These are phyloP conservation scores for Whitmania pigra DNA, from an alignment of 1,140 invertebrate species.

Conservation along the genomic window DNA sequence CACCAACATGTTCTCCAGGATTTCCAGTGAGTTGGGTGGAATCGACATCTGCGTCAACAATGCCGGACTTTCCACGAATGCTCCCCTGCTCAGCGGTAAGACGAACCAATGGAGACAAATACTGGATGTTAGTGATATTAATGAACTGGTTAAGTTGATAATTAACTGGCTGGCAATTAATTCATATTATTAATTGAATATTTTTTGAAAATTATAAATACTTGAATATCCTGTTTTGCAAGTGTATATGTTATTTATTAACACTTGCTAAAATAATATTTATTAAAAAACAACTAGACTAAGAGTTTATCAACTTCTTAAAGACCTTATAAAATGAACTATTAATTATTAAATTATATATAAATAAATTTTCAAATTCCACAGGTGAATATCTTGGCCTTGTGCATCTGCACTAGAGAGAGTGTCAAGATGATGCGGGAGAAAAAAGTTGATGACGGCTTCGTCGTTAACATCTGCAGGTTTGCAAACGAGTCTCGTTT, in stretches of 20 bases:
- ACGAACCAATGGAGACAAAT: slow-evolving; percentile 45
- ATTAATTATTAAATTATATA: not conserved
- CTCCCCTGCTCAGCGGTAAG: slow-evolving; percentile 38
- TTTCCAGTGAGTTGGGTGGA: slow-evolving; percentile 50
- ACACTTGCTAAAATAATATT: no score
- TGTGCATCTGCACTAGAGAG: slow-evolving; percentile 52
- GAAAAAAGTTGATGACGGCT: slow-evolving; percentile 49
- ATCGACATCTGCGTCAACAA: slow-evolving; percentile 62
- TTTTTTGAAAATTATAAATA: no score
- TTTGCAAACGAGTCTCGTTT: no score
- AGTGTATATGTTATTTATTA: no score
- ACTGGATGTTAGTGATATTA: slow-evolving; percentile 46
- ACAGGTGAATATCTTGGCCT: slow-evolving; percentile 51
- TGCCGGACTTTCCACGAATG: slow-evolving; percentile 49
- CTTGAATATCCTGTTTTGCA: no score
- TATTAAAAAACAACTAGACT: no score
- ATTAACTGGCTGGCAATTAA: no score
- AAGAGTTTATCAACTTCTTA: not conserved
- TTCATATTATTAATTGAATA: no score
- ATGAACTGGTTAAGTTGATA: no score
- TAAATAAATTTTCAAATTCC: not conserved
- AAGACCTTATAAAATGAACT: not conserved
- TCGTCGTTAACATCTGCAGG: slow-evolving; percentile 61
- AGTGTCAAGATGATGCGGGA: slow-evolving; percentile 53
- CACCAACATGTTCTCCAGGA: slow-evolving; percentile 52